phyloP scores from a whole-genome alignment of 2,888 invertebrate species.

The Hemithea aestivaria region DNA sequence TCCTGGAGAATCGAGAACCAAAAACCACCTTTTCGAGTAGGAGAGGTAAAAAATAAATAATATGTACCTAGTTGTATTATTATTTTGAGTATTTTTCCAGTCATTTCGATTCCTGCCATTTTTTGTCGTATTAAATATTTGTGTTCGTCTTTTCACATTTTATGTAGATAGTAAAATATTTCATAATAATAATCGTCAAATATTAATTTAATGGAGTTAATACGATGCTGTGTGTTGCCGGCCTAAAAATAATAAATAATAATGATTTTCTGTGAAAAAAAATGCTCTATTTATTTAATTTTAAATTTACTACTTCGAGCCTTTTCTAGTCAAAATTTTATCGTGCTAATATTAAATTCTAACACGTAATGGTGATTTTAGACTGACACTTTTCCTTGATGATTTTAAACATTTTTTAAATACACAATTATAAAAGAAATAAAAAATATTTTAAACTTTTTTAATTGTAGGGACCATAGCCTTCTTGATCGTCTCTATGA shows the following conservation, averaged over 20 bases:
- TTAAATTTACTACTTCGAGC: not conserved
- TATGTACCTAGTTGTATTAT: conserved; percentile 9
- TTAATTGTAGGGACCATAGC: conserved; percentile 73
- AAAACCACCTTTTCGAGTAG: no score
- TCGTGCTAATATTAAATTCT: no score
- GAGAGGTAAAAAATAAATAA: no score
- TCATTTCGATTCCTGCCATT: conserved; percentile 33
- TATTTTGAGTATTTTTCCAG: conserved; percentile 20
- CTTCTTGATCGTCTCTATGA: conserved; percentile 42
- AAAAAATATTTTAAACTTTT: conserved; percentile 45
- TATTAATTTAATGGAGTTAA: no score
- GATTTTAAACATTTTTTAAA: conserved; percentile 35
- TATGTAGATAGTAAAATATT: no score
- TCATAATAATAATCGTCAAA: no score
- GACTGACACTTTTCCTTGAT: conserved; percentile 44
- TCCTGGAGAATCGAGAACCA: no score
- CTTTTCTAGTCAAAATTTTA: conserved; percentile 40
- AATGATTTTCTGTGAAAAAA: not conserved
- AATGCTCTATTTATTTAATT: conserved; percentile 18
- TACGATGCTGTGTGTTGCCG: no score
- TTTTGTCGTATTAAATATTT: conserved; percentile 17
- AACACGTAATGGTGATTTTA: conserved; percentile 35
- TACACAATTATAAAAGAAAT: conserved; percentile 38
- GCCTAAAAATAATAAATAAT: no score
- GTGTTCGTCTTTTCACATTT: conserved; percentile 16